Evolutionary conservation across 2,113 vertebrate species (phyloP).

Genomic region (Chinchilla lanigera): DNA sequence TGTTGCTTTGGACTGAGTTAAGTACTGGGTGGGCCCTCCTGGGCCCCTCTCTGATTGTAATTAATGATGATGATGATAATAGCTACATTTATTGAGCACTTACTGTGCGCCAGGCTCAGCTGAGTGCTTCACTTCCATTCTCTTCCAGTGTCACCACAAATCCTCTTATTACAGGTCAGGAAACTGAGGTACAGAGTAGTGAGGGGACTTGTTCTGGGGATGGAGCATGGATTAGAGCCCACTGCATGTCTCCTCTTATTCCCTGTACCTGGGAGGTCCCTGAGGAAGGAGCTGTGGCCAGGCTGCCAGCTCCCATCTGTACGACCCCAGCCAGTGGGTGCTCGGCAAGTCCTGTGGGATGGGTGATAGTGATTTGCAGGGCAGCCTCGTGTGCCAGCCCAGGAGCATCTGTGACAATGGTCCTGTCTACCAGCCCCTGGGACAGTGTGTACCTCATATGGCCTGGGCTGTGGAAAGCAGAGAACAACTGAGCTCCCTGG

Average conservation of each 20-base stretch:
- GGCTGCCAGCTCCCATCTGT: background rate
- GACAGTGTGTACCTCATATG: background rate
- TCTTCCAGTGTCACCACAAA: background rate
- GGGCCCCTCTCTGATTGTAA: background rate
- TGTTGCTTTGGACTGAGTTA: conserved; percentile 1
- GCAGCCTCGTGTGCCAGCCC: background rate
- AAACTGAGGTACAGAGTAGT: background rate
- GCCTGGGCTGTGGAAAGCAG: background rate
- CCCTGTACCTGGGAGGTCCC: background rate
- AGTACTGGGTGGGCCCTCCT: background rate
- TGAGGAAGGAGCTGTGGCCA: background rate
- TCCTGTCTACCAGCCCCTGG: background rate
- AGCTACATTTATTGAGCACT: background rate
- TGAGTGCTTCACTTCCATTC: background rate
- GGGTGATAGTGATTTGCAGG: background rate
- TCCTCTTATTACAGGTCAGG: background rate
- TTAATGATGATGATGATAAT: background rate
- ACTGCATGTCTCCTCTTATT: background rate
- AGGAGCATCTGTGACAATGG: background rate
- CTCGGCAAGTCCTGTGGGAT: background rate
- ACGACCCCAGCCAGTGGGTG: background rate
- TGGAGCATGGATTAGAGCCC: background rate
- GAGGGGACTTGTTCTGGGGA: background rate
- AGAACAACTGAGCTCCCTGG: background rate
- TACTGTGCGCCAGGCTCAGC: background rate